phyloP scores from a whole-genome alignment of 2,888 invertebrate genomes.

The Pandemis corylana region DNA sequence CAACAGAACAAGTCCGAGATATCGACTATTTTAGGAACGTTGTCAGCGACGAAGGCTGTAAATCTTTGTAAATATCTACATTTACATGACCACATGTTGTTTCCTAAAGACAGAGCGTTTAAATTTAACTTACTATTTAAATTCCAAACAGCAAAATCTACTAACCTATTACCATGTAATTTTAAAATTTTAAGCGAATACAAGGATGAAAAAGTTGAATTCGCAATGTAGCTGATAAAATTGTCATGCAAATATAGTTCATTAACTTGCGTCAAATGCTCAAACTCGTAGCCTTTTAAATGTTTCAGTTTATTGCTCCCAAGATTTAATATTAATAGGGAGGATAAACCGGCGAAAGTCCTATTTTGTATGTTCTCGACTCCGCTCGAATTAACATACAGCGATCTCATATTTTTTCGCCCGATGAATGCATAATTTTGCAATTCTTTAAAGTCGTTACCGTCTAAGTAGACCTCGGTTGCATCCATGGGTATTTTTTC shows the following conservation, averaged over 20 bases:
- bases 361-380: constrained; percentile 94
- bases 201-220: constrained; percentile 90
- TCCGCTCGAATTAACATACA: constrained; percentile 94
- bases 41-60: constrained; percentile 92
- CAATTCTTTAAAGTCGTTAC: constrained; percentile 93
- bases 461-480: constrained; percentile 96
- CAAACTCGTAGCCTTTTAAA: constrained; percentile 93
- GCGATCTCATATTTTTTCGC: constrained; percentile 93
- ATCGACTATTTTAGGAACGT: constrained; percentile 90
- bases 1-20: constrained; percentile 91
- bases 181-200: constrained; percentile 91
- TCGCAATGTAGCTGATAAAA: constrained; percentile 90
- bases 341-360: constrained; percentile 93
- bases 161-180: constrained; percentile 93
- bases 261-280: constrained; percentile 90
- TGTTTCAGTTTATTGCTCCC: constrained; percentile 93
- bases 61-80: constrained; percentile 94
- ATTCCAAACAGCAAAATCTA: constrained; percentile 91
- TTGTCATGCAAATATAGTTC: constrained; percentile 95
- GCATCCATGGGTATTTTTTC: constrained; percentile 96
- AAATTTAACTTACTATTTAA: constrained; percentile 87
- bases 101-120: constrained; percentile 90
- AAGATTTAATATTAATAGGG: constrained; percentile 91
- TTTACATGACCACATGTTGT: constrained; percentile 95
- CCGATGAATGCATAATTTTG: constrained; percentile 96